Conservation (phyloP, 2,888 invertebrate species). For the Miltochrista miniata region DNA sequence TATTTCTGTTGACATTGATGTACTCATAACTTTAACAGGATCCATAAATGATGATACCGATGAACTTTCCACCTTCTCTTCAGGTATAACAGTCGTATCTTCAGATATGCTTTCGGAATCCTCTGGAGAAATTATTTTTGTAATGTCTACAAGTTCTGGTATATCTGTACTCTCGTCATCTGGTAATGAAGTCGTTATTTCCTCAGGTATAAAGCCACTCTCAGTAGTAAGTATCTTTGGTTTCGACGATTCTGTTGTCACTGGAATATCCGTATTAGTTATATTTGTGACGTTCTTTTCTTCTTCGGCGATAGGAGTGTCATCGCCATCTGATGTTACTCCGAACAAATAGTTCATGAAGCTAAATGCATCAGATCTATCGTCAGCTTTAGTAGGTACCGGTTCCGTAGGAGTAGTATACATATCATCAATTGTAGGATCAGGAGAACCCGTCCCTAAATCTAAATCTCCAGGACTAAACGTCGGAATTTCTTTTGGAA, state of each 20-base stretch:
- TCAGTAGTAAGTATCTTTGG: constrained; percentile 62
- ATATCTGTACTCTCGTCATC: constrained; percentile 27
- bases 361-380: constrained; percentile 63
- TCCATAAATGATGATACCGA: constrained; percentile 75
- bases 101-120: constrained; percentile 25
- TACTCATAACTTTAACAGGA: constrained; percentile 84
- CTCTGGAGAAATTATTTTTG: constrained; percentile 29
- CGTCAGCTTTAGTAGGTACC: constrained; percentile 47
- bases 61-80: constrained; percentile 52
- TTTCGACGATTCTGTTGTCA: constrained; percentile 50
- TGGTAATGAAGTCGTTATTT: constrained; percentile 55
- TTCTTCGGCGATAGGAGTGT: constrained; percentile 37
- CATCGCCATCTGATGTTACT: constrained; percentile 53
- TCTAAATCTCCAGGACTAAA: constrained; percentile 68
- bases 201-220: constrained; percentile 68
- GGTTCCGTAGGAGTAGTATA: constrained; percentile 61
- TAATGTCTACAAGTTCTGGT: constrained; percentile 16
- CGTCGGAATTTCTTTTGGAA: constrained; percentile 44
- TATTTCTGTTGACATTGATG: constrained; percentile 91
- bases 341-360: constrained; percentile 76
- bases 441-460: constrained; percentile 67
- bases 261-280: constrained; percentile 38
- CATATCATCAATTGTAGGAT: constrained; percentile 62
- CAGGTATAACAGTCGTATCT: constrained; percentile 35
- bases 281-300: constrained; percentile 39